Evolutionary conservation across 2,113 vertebrate genomes (phyloP), one percentile per base, ranked within the genome.

Genomic region (Regulus satrapa): DNA sequence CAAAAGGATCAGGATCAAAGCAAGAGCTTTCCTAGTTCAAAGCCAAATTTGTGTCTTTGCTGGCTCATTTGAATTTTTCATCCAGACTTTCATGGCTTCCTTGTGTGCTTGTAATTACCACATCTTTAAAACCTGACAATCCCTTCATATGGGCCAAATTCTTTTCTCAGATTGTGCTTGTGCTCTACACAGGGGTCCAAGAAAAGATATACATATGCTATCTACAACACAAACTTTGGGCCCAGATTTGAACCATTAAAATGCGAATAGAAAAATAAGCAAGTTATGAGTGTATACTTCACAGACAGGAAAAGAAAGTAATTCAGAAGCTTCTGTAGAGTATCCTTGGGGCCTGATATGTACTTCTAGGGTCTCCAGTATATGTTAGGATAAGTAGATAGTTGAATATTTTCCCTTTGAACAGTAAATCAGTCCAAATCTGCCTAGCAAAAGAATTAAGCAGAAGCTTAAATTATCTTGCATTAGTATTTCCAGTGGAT

Each of bases 21-120:
- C 71, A 95, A 96, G 89, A 80, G 90, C 82, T 80, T 97, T 96
- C 90, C 93, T 85, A 95, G 90, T 96, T 97, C 94, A 96, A 96
- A 97, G 96, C 96, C 96, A 97, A 96, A 95, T 95, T 96, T 96
- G 93, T 97, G 95, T 97, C 93, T 97, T 93, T 94, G 88, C 94
- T 94, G 93, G 93, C 94, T 97, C 85, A 96, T 97, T 96, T 96
- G 93, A 95, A 80, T 97, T 91, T 93, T 97, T 97, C 90, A 85
- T 81, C 91, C 95, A 92, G 88, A 95, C 89, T 94, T 96, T 96
- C 85, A 90, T 97, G 66, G 90, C 94, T 95, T 97, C 69, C 91
- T 97, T 95, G 95, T 96, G 93, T 80, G 88, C 85, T 92, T 96
- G 94, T 94, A 97, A 97, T 97, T 97, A 93, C 94, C 90, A 95